Conservation (phyloP, 2,797 vertebrate genomes). For the Allenopithecus nigroviridis region DNA sequence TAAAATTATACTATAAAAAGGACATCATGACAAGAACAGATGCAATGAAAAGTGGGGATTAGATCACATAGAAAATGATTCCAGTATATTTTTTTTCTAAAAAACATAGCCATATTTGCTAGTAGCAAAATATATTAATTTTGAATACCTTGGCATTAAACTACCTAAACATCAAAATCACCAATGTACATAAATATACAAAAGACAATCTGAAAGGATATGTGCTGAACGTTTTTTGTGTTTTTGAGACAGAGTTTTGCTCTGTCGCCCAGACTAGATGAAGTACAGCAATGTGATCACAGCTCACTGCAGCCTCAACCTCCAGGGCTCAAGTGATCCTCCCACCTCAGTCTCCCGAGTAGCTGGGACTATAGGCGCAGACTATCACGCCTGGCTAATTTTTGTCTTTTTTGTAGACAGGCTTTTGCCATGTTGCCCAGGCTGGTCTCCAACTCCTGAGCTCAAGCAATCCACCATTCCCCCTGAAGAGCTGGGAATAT, state of each 20-base stretch:
- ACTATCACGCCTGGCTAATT: background rate
- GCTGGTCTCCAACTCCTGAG: background rate
- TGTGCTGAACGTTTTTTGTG: background rate
- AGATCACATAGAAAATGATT: background rate
- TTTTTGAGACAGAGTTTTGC: background rate
- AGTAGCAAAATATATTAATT: background rate
- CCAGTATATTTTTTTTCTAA: background rate
- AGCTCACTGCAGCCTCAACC: background rate
- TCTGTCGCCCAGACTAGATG: background rate
- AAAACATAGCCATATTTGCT: background rate
- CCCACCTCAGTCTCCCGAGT: background rate
- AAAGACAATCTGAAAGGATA: background rate
- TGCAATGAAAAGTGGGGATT: background rate
- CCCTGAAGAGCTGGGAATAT: background rate
- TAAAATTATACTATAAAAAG: constrained; percentile 23
- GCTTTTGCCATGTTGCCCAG: background rate
- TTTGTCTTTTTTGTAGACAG: background rate
- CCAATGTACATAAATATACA: background rate
- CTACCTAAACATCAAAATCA: background rate
- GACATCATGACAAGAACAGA: background rate
- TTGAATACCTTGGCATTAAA: background rate
- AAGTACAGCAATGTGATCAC: background rate
- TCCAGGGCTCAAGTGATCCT: background rate
- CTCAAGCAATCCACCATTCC: background rate
- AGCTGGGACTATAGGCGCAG: background rate